phyloP scores from a whole-genome alignment of 2,113 vertebrate genomes.

The Spea bombifrons region DNA sequence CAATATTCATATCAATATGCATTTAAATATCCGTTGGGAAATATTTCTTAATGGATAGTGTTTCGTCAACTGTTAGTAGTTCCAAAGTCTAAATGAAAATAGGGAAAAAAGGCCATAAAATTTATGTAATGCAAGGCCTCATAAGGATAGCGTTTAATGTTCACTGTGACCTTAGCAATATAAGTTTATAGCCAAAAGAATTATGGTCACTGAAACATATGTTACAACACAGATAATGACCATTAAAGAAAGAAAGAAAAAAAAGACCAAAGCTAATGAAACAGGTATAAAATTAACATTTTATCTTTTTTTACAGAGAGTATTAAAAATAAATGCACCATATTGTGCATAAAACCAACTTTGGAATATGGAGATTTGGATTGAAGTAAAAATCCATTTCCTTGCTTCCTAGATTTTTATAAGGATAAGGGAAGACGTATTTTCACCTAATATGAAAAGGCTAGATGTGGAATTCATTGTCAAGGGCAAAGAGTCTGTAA shows the following conservation, averaged over 20 bases:
- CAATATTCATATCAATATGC: not conserved
- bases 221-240: constrained; percentile 43
- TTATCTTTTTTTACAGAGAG: constrained; percentile 19
- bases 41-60: not conserved
- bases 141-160: constrained; percentile 27
- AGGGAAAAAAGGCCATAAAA: not conserved
- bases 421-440: not conserved
- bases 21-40: constrained; percentile 4
- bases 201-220: constrained; percentile 44
- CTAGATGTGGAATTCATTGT: not conserved
- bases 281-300: constrained; percentile 45
- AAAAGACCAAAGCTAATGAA: constrained; percentile 37
- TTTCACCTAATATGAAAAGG: not conserved
- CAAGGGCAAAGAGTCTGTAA: not conserved
- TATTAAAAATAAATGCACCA: constrained; percentile 35
- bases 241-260: constrained; percentile 40
- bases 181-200: constrained; percentile 43
- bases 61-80: no score
- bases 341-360: constrained; percentile 28
- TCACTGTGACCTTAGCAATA: constrained; percentile 42
- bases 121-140: constrained; percentile 12
- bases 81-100: constrained; percentile 6
- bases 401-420: not conserved
- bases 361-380: not conserved
- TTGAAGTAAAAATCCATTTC: not conserved